Evolutionary conservation across 1,140 invertebrate species (phyloP), one percentile per base, ranked within the genome.

Genomic region (Drosophila pallidifrons): DNA sequence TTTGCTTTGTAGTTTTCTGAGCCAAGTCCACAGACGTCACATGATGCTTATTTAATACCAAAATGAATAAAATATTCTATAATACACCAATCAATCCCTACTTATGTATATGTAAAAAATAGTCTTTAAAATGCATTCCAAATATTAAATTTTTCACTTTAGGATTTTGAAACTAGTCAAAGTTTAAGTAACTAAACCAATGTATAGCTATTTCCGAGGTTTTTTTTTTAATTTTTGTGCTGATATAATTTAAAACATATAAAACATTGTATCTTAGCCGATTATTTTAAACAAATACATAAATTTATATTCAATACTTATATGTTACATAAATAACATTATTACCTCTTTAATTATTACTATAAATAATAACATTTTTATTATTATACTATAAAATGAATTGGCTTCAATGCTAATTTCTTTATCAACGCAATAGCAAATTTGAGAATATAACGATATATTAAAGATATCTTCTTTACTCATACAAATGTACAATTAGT

Each of bases 1-100:
- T 1, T 28, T 65, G 47, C 68, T 76, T 76, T 41, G 35, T 76
- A 76, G 67, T 60, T 75, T 57, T 51, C 30, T 61, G 63, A 77
- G 69, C 75, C 75, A 77, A 77, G 75, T 77, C 57, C 75, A 73
- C 51, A 43, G 45, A 43, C 35, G 35, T 38, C 32, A 41, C 32
- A 58, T 52, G 13, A 52, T 45, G 15, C 16, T 54, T 60, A 30
- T 47, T 52, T 32, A 32, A 32, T 35, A 54, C 6, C 45, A 46
- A 45, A 32, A 43, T 6, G 13, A 20, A 49, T 16, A 55, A 35
- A 16, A 35, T n/a, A 13, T 4, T 38, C 30, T n/a, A 38, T 45
- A 46, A 30, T 30, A 60, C 5, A 59, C n/a, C n/a, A 11, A 30
- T n/a, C 10, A 28, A 52, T 4, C 30, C 13, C 6, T 32, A 54